phyloP scores from a whole-genome alignment of 2,113 vertebrate species.

The Dicaeum eximium region DNA sequence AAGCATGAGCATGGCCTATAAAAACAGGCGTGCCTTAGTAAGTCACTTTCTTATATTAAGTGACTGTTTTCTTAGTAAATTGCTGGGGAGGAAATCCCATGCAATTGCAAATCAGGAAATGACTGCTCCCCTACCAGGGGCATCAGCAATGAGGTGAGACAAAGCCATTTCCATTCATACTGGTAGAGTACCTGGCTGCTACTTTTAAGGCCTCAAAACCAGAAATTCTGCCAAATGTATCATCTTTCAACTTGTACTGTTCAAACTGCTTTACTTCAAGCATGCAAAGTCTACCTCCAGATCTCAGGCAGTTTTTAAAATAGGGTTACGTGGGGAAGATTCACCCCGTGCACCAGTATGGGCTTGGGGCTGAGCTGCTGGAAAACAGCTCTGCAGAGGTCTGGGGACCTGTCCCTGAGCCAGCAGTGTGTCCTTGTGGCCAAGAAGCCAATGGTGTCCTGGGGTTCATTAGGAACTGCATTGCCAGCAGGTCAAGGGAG shows the following conservation, averaged over 20 bases:
- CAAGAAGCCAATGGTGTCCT: neutral
- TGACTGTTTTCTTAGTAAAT: neutral
- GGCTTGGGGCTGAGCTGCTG: neutral
- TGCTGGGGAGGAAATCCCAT: rapidly evolving
- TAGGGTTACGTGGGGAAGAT: neutral
- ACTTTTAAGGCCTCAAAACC: neutral
- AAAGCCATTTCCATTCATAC: neutral
- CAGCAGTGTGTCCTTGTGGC: neutral
- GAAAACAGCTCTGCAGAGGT: neutral
- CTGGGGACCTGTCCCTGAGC: neutral
- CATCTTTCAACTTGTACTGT: neutral
- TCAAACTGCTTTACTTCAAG: neutral
- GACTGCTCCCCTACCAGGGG: neutral
- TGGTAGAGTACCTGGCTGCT: neutral
- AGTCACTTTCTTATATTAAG: neutral
- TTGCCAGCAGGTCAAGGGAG: rapidly evolving
- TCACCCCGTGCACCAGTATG: neutral
- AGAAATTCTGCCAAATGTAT: neutral
- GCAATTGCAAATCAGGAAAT: neutral
- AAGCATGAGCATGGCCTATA: neutral
- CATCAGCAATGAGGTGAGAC: neutral
- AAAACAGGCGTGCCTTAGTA: neutral
- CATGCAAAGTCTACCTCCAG: neutral
- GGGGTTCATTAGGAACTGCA: neutral
- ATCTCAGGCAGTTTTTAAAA: neutral